phyloP scores from a whole-genome alignment of 2,113 vertebrate species.

The Damaliscus lunatus region DNA sequence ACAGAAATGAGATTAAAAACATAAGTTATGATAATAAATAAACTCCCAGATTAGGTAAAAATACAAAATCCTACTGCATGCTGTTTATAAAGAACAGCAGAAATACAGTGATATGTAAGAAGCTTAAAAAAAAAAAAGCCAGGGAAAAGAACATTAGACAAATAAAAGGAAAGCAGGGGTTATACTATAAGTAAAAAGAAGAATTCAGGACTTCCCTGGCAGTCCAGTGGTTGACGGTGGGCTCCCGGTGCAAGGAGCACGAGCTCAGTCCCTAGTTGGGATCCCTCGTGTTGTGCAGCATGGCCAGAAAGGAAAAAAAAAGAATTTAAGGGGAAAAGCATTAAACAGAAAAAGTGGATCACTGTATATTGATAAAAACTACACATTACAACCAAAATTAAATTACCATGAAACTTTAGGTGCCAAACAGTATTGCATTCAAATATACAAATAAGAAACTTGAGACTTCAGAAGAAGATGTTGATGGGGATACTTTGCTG shows the following conservation, averaged over 20 bases:
- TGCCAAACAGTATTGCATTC: background rate
- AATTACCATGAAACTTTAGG: background rate
- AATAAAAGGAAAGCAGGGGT: background rate
- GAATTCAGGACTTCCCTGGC: background rate
- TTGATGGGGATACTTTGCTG: background rate
- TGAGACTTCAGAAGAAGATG: background rate
- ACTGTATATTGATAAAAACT: background rate
- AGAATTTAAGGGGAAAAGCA: background rate
- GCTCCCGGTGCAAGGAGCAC: background rate
- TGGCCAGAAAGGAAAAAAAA: background rate
- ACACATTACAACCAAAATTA: background rate
- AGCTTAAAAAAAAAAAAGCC: background rate
- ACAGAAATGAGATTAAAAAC: slow-evolving; percentile 7
- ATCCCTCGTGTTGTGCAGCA: background rate
- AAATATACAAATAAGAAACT: slow-evolving; percentile 5
- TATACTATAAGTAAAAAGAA: background rate
- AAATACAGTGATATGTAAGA: slow-evolving; percentile 6
- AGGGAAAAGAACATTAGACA: background rate
- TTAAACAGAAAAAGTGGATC: background rate
- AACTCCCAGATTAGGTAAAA: background rate
- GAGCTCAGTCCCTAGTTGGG: background rate
- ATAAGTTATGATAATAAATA: slow-evolving; percentile 12
- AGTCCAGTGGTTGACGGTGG: background rate
- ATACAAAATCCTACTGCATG: background rate
- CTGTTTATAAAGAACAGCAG: background rate